Evolutionary conservation across 2,888 invertebrate species (phyloP), one percentile per base, ranked within the genome.

Genomic region (Watsonalla cultraria): DNA sequence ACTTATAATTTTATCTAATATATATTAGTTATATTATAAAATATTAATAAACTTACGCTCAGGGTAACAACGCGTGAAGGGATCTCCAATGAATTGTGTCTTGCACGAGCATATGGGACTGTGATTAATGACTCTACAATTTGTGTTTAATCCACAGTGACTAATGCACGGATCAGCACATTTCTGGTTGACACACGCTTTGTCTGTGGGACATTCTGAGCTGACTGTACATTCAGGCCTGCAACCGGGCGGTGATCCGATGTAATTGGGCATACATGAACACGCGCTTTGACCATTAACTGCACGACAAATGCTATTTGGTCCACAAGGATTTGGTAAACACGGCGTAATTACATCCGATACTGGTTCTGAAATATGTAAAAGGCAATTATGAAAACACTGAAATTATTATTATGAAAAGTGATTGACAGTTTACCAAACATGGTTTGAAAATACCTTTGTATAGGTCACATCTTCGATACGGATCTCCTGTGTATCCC

Each of bases 151-250:
- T 46, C 95, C 95, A 69, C 95, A 95, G 51, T 93, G 93, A 55
- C 93, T 93, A 39, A 93, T 92, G 64, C 97, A 97, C 45, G 97
- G 96, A 78, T 96, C 93, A 33, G 87, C 76, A 76, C 97, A 97
- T 84, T 95, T 95, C 64, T 94, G 93, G 70, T 94, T 93, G 9
- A 95, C 85, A 70, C 97, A 97, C 5, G 96, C 94, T 72, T 93
- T 93, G 63, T 94, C 92, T 14, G 90, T 85, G 1, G 94, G 76
- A 78, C 97, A 97, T 79, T 96, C 96, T 0, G 94, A 93, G 69
- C 95, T 96, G 37, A 94, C 91, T 35, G 94, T 93, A 76, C 96
- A 96, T 82, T 96, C 95, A 8, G 96, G 96, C 64, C 95, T 91
- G 76, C 96, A 96, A 11, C 93, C 93, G 56, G 94, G 94, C 14